Base-by-base conservation (phyloP, 2,797 vertebrate species). In the Scolopax bukidnonensis region DNA sequence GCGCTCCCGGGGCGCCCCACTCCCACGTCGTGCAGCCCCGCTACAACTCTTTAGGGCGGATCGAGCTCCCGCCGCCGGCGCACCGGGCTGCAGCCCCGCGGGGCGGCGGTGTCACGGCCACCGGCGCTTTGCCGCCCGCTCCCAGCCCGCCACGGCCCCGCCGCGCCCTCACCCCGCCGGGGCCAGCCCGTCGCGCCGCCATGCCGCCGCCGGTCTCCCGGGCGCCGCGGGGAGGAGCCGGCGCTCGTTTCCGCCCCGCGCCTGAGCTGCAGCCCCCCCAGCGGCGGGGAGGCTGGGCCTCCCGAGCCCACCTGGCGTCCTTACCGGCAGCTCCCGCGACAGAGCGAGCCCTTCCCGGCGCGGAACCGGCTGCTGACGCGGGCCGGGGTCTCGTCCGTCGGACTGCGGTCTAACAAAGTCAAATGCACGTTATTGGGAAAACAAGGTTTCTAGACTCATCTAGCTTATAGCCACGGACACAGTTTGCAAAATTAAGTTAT, bases 231-330 rank as follows among this genome's bases (percentile, higher is more conserved):
- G 71, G 79, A 38, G 84, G 63, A 57, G 93, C 65, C 15, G 43
- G 20, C 15, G 20, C 76, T 45, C 40, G 13, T 21, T 33, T 32
- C 76, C 69, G 38, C 71, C 33, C 43, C 65, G 76, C 45, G 10
- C 28, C 25, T 38, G 30, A 15, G 28, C 25, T 24, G 64, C 17
- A 47, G 23, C 48, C 38, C 3, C 10, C 3, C 7, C 60, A 10
- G 41, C 7, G 16, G 15, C 6, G 7, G 38, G 40, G 16, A 23
- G 20, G 30, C 11, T 7, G 14, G 10, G 7, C 13, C 4, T 11
- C 10, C 8, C 4, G 0, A 3, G 28, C 4, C 2, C 3, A 0
- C 0, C 0, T 23, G 4, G 12, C 4, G 0, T 12, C 4, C 2
- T 1, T 2, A 2, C 1, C 1, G 1, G 13, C 1, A 12, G 33